These are phyloP conservation scores for Drosophila greeni DNA, from an alignment of 2,888 invertebrate species.

Conservation along the genomic window DNA sequence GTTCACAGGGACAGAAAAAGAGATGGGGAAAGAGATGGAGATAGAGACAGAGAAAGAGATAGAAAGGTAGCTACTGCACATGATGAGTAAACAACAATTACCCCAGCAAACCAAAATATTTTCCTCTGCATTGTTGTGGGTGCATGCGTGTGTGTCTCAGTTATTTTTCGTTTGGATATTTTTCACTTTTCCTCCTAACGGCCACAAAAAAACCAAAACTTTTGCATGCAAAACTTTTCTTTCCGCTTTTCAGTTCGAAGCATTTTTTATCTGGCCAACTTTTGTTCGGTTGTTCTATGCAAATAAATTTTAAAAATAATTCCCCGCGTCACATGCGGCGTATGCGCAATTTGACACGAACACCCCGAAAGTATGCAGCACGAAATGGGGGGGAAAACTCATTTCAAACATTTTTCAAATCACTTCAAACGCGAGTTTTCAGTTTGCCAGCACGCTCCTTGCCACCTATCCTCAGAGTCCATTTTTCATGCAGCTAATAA, in stretches of 20 bases:
- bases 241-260: conserved; percentile 13
- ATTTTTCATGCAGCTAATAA: conserved; percentile 43
- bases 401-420: conserved; percentile 37
- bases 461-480: conserved; percentile 1
- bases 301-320: conserved; percentile 16
- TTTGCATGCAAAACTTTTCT: conserved; percentile 33
- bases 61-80: conserved; percentile 3
- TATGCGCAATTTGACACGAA: conserved; percentile 60
- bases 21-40: neutral
- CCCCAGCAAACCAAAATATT: conserved; percentile 32
- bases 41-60: neutral
- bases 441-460: conserved; percentile 7
- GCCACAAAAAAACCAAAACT: conserved; percentile 12
- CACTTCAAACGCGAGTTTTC: conserved; percentile 7
- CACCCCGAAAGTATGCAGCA: conserved; percentile 56
- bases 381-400: conserved; percentile 13
- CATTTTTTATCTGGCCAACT: conserved; percentile 30
- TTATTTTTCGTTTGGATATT: conserved; percentile 3
- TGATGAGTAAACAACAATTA: conserved; percentile 47
- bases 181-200: conserved; percentile 15
- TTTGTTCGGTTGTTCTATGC: conserved; percentile 16
- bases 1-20: neutral
- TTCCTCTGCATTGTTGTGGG: conserved; percentile 19
- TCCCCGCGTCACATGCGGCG: conserved; percentile 58
- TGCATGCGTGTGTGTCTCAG: conserved; percentile 2